phyloP scores from a whole-genome alignment of 2,797 vertebrate species.

The Microhierax caerulescens region DNA sequence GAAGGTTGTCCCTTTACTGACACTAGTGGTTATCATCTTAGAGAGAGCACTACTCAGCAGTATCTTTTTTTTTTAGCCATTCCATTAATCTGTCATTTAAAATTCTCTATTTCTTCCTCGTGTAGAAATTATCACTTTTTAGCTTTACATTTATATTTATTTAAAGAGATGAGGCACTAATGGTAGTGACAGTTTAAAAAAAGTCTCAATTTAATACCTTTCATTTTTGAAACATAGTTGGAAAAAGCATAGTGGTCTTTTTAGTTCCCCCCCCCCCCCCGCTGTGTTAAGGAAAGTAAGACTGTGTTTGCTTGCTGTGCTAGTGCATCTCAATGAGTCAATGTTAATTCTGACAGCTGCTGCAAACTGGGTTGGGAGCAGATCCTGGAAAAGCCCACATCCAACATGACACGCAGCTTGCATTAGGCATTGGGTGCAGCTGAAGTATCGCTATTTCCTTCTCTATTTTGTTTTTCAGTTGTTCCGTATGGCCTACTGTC shows the following conservation, averaged over 20 bases:
- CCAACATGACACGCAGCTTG: accelerated
- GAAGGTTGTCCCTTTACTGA: background rate
- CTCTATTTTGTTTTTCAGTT: background rate
- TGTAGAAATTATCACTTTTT: background rate
- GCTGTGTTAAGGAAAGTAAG: background rate
- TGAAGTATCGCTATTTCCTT: background rate
- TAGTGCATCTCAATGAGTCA: background rate
- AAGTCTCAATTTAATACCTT: background rate
- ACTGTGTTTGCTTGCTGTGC: background rate
- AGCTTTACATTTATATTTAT: background rate
- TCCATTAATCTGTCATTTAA: background rate
- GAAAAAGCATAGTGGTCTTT: background rate
- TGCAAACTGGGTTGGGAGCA: background rate
- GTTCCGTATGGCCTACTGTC: background rate
- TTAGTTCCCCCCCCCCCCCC: no score
- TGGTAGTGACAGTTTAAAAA: background rate
- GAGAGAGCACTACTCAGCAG: background rate
- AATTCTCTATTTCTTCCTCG: background rate
- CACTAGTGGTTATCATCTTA: background rate
- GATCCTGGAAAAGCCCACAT: background rate
- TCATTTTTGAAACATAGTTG: background rate
- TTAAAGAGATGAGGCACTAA: background rate
- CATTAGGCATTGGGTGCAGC: background rate
- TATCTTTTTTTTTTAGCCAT: background rate
- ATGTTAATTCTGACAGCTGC: background rate